A percentile compares a stretch with the other conserved stretches of the same genome.
Conservation (phyloP, 2,797 vertebrate species). For the Bradypodion ventrale region DNA sequence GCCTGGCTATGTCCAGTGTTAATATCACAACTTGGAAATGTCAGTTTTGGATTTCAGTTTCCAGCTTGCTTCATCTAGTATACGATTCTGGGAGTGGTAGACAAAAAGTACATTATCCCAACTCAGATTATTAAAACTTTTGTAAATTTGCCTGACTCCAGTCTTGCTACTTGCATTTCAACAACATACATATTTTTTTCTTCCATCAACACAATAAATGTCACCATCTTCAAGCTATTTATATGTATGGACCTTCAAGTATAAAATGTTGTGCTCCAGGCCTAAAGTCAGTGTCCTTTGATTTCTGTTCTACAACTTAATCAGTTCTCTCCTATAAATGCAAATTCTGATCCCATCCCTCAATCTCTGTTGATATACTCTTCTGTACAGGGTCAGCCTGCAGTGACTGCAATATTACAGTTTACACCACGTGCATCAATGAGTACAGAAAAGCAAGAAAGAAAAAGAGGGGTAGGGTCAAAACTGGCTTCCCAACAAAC, state of each 20-base stretch:
- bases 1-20: background rate
- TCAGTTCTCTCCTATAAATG: background rate
- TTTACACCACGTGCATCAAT: slow-evolving; percentile 64
- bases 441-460: slow-evolving; percentile 49
- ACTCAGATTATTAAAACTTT: no score
- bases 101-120: no score
- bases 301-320: background rate
- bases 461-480: background rate
- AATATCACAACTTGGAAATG: background rate
- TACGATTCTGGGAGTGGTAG: no score
- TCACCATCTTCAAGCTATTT: background rate
- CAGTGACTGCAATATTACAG: slow-evolving; percentile 50
- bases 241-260: background rate
- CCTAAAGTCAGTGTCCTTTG: background rate
- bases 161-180: background rate
- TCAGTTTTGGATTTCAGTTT: no score
- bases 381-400: slow-evolving; percentile 54
- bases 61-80: no score
- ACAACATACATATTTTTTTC: background rate
- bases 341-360: slow-evolving; percentile 1
- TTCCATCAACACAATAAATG: background rate
- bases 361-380: slow-evolving; percentile 2
- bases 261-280: background rate
- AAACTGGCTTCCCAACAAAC: background rate
- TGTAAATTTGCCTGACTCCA: background rate